A percentile compares a stretch with the other conserved stretches of the same genome.
Conservation (phyloP, 2,888 invertebrate species). For the Glyphotaelius pellucidus region DNA sequence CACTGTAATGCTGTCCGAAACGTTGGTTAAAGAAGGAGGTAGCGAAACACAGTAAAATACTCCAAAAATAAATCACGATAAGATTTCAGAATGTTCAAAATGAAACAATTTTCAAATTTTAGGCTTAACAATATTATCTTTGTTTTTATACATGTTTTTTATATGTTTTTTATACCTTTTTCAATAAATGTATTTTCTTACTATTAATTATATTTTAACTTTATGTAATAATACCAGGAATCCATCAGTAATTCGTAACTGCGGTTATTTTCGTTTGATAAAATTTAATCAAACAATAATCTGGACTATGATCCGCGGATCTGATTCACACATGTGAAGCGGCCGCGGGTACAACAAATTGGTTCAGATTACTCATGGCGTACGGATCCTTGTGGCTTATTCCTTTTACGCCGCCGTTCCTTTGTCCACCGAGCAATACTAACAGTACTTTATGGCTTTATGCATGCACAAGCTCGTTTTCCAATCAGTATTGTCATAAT, state of each 20-base stretch:
- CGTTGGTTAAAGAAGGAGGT: no score
- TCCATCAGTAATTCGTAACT: neutral
- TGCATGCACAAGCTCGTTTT: neutral
- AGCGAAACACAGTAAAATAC: no score
- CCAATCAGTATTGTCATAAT: neutral
- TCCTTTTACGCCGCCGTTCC: neutral
- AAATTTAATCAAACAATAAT: neutral
- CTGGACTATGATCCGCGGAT: slow-evolving; percentile 3
- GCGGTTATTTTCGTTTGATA: neutral
- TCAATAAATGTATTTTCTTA: no score
- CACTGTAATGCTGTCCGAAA: no score
- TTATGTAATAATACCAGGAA: neutral
- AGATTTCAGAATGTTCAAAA: no score
- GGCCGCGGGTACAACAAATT: slow-evolving; percentile 15
- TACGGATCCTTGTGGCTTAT: neutral
- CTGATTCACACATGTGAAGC: slow-evolving; percentile 40
- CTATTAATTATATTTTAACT: no score
- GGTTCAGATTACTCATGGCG: slow-evolving; percentile 28
- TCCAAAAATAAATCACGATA: no score
- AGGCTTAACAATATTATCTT: no score
- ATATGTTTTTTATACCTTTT: no score
- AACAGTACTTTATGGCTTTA: neutral
- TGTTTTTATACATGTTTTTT: no score
- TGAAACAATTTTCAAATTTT: no score
- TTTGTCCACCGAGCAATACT: neutral